Conservation (phyloP, 1,140 invertebrate genomes). For the Brachionus rotundiformis region DNA sequence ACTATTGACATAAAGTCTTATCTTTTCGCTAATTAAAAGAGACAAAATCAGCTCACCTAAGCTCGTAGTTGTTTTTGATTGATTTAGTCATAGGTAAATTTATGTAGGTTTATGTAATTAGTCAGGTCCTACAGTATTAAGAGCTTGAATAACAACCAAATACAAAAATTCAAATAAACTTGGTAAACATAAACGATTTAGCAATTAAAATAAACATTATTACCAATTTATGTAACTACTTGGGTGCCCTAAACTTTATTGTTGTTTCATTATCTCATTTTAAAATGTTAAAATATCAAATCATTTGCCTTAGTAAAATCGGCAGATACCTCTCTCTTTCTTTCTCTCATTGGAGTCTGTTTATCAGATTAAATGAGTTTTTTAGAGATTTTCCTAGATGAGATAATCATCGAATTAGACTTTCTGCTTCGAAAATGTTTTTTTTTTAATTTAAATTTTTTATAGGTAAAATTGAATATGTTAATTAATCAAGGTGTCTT, state of each 20-base stretch:
- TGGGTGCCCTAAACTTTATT: constrained; percentile 12
- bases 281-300: constrained; percentile 4
- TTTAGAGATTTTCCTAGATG: not conserved
- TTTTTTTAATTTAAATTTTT: not conserved
- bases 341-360: not conserved
- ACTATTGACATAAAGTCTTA: not conserved
- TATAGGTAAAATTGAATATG: not conserved
- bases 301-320: not conserved
- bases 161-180: constrained; percentile 9
- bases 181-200: not conserved
- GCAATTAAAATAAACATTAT: constrained; percentile 21
- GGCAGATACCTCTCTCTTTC: not conserved
- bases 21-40: too few species aligned
- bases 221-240: constrained; percentile 10
- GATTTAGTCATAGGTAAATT: not conserved
- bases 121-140: not conserved
- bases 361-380: not conserved
- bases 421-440: not conserved
- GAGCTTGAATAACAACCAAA: constrained; percentile 7
- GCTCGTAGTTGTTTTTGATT: not conserved
- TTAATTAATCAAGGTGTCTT: constrained; percentile 16
- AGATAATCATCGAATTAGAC: not conserved
- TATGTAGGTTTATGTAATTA: not conserved
- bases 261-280: not conserved
- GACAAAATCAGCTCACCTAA: not conserved